phyloP scores from a whole-genome alignment of 2,888 invertebrate species.

The Agrochola lota region DNA sequence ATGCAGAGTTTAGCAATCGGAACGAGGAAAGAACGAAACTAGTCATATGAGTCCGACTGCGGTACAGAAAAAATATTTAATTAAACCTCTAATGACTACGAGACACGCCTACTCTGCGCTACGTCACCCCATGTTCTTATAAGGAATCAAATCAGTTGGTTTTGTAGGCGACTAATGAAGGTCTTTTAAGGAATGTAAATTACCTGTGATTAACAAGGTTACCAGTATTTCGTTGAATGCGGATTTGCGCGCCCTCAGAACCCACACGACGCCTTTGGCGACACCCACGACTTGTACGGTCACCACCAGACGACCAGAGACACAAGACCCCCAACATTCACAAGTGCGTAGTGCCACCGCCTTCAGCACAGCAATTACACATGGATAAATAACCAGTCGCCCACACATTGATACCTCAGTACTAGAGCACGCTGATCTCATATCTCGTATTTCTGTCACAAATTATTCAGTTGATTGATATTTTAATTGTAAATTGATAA shows the following conservation, averaged over 20 bases:
- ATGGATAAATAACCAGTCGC: constrained; percentile 71
- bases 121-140: constrained; percentile 42
- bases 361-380: constrained; percentile 65
- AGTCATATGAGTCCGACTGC: constrained; percentile 24
- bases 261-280: constrained; percentile 74
- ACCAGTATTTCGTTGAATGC: constrained; percentile 80
- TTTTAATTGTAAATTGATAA: constrained; percentile 83
- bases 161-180: constrained; percentile 66
- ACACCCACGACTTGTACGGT: constrained; percentile 71
- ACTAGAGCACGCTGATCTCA: constrained; percentile 78
- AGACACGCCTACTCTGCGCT: constrained; percentile 44
- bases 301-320: constrained; percentile 55
- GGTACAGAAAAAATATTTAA: constrained; percentile 33
- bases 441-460: constrained; percentile 80
- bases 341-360: constrained; percentile 51
- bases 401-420: constrained; percentile 68
- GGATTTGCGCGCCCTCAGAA: constrained; percentile 82
- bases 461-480: constrained; percentile 78
- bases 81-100: constrained; percentile 35
- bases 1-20: constrained; percentile 65
- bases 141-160: constrained; percentile 46
- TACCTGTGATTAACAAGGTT: constrained; percentile 77
- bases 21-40: constrained; percentile 57
- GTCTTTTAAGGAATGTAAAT: constrained; percentile 72
- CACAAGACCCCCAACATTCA: constrained; percentile 55